Percentiles rank a stretch among this genome's conserved stretches.
These are phyloP conservation scores for Plumapathes pennacea DNA, from an alignment of 92 coral and sea anemone genomes.

Conservation along the genomic window DNA sequence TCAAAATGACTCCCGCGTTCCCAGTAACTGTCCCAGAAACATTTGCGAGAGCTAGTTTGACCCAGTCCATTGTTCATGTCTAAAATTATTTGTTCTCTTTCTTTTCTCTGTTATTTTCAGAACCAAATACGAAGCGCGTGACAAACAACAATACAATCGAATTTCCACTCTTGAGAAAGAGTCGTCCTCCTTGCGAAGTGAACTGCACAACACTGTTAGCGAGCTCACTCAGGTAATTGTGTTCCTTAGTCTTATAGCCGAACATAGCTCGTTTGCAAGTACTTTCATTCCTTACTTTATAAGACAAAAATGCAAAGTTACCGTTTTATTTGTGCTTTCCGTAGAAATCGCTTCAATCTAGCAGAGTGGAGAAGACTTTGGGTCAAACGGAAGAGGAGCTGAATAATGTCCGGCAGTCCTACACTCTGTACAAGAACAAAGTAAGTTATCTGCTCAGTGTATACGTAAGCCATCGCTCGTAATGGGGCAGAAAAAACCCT, in stretches of 20 bases:
- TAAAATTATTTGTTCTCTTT: too few relatives aligned
- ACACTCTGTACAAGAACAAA: constrained; percentile 81
- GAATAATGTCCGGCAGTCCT: constrained; percentile 73
- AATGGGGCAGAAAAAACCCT: too few relatives aligned
- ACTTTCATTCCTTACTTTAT: too few relatives aligned
- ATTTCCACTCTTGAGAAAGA: constrained; percentile 74
- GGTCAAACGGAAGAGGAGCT: constrained; percentile 69
- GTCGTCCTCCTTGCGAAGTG: constrained; percentile 68
- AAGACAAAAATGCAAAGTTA: too few relatives aligned
- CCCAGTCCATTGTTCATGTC: too few relatives aligned
- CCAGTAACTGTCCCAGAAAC: too few relatives aligned
- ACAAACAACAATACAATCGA: constrained; percentile 75
- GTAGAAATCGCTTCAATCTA: constrained; percentile 85
- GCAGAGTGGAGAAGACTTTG: constrained; percentile 75
- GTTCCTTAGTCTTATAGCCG: too few relatives aligned
- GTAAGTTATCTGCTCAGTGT: too few relatives aligned
- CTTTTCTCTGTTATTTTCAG: constrained; percentile 54
- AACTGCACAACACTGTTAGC: constrained; percentile 73
- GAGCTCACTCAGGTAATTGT: constrained; percentile 85
- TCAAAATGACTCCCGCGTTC: too few relatives aligned
- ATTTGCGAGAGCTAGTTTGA: too few relatives aligned
- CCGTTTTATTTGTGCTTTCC: not conserved
- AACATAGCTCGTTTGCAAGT: too few relatives aligned
- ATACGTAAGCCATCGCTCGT: too few relatives aligned
- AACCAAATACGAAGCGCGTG: constrained; percentile 78